phyloP scores from a whole-genome alignment of 2,888 invertebrate genomes.

The Tuberolachnus salignus region DNA sequence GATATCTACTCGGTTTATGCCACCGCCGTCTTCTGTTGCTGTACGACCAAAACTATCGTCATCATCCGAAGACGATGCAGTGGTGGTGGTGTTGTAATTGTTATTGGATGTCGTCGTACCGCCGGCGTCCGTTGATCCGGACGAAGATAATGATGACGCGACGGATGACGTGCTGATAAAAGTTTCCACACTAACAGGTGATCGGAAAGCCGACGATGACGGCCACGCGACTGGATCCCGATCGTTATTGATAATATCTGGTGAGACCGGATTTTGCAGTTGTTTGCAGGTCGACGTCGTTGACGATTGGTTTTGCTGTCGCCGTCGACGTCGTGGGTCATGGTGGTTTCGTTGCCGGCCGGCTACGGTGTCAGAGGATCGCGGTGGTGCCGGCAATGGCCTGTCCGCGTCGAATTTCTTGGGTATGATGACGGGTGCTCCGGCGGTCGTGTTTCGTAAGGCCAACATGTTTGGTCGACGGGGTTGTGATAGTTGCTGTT shows the following conservation, averaged over 20 bases:
- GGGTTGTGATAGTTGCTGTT: neutral
- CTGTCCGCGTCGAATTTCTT: conserved; percentile 34
- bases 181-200: conserved; percentile 21
- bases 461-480: conserved; percentile 23
- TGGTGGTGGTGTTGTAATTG: conserved; percentile 53
- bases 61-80: conserved; percentile 53
- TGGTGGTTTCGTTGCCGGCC: conserved; percentile 31
- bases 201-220: conserved; percentile 19
- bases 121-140: conserved; percentile 42
- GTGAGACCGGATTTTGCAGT: neutral
- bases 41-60: conserved; percentile 53
- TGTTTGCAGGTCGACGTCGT: neutral
- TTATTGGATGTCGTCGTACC: conserved; percentile 55
- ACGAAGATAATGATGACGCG: conserved; percentile 19
- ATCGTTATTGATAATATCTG: neutral
- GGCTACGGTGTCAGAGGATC: conserved; percentile 37
- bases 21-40: conserved; percentile 48
- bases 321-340: conserved; percentile 16
- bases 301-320: conserved; percentile 3
- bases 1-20: neutral
- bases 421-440: no score
- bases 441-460: neutral
- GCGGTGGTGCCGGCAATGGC: conserved; percentile 28
- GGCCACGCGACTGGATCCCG: conserved; percentile 10
- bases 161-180: conserved; percentile 7